Percentiles rank a stretch among this genome's conserved stretches.
Conservation (phyloP, 1,140 invertebrate species). For the Medauroidea extradentata region DNA sequence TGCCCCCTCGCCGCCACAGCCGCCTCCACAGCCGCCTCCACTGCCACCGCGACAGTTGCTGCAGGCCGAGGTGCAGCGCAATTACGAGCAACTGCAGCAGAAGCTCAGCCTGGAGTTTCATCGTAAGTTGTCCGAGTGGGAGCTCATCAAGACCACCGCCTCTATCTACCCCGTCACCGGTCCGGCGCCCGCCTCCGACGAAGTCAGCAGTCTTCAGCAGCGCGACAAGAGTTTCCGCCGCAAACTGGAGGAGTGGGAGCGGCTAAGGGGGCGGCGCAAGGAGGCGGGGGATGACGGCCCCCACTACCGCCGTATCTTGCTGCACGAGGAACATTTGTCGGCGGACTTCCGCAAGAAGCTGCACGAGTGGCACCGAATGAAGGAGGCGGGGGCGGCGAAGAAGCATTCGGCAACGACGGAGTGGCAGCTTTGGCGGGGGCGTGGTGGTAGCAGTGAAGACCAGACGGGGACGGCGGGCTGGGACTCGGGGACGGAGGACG, state of each 20-base stretch:
- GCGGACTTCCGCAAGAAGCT: slow-evolving; percentile 77
- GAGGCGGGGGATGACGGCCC: background rate
- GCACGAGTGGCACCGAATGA: slow-evolving; percentile 78
- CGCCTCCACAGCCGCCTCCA: too few relatives aligned
- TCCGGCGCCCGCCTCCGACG: background rate
- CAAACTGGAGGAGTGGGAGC: slow-evolving; percentile 43
- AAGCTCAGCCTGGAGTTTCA: slow-evolving; percentile 68
- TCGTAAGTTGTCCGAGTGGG: slow-evolving; percentile 67
- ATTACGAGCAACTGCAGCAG: slow-evolving; percentile 59
- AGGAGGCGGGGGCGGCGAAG: slow-evolving; percentile 47
- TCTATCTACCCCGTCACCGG: slow-evolving; percentile 12
- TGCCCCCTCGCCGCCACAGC: slow-evolving; percentile 4
- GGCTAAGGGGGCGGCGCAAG: slow-evolving; percentile 20
- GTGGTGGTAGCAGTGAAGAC: slow-evolving; percentile 32
- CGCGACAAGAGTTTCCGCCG: slow-evolving; percentile 42
- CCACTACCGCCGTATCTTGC: slow-evolving; percentile 21
- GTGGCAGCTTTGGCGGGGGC: slow-evolving; percentile 64
- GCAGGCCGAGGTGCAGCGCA: slow-evolving; percentile 52
- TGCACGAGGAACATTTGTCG: slow-evolving; percentile 61
- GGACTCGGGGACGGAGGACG: slow-evolving; percentile 29
- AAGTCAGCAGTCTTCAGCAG: background rate
- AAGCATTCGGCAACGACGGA: slow-evolving; percentile 55
- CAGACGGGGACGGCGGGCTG: slow-evolving; percentile 31
- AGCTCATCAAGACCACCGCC: slow-evolving; percentile 47
- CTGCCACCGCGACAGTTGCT: slow-evolving; percentile 21